A percentile compares a stretch with the other conserved stretches of the same genome.
Evolutionary conservation across 2,888 invertebrate genomes (phyloP).

Genomic region (Busseola fusca): DNA sequence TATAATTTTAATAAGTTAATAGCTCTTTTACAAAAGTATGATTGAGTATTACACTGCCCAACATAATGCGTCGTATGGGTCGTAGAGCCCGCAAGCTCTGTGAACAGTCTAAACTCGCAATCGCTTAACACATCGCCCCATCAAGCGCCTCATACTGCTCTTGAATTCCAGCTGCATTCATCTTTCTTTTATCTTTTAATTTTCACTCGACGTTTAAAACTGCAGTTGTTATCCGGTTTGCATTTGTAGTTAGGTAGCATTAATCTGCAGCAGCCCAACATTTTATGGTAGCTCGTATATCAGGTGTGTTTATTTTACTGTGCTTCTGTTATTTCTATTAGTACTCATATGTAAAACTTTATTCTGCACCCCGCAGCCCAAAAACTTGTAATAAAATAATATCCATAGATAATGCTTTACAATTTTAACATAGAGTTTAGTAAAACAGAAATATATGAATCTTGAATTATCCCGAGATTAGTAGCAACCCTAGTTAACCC

Average conservation of each 20-base stretch:
- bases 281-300: constrained; percentile 27
- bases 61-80: background rate
- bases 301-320: constrained; percentile 35
- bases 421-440: background rate
- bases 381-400: background rate
- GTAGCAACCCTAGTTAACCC: constrained; percentile 31
- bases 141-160: constrained; percentile 19
- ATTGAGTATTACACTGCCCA: background rate
- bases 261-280: constrained; percentile 15
- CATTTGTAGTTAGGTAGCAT: constrained; percentile 22
- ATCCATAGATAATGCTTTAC: background rate
- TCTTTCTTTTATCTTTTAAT: constrained; percentile 44
- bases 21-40: background rate
- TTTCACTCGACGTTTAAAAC: constrained; percentile 45
- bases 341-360: background rate
- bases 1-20: background rate
- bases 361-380: background rate
- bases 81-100: background rate
- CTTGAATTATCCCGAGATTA: constrained; percentile 10
- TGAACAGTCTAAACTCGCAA: constrained; percentile 14
- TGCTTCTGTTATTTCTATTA: constrained; percentile 30
- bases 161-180: constrained; percentile 36
- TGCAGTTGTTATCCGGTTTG: constrained; percentile 36
- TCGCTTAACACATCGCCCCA: constrained; percentile 16
- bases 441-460: constrained; percentile 4